phyloP scores from a whole-genome alignment of 2,888 invertebrate genomes.

The Morpho achilles region DNA sequence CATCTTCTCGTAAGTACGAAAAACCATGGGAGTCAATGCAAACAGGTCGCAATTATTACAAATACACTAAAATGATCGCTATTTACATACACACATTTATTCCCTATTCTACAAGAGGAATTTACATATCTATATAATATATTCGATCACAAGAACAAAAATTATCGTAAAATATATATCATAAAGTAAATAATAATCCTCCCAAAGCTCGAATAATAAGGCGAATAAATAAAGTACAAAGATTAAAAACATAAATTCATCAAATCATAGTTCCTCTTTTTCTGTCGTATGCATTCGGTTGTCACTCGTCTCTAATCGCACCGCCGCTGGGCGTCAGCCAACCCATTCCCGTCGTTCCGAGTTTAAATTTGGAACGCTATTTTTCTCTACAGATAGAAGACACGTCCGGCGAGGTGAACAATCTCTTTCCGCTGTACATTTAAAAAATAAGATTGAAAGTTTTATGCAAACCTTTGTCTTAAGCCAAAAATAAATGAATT shows the following conservation, averaged over 20 bases:
- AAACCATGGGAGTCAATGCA: too few relatives aligned
- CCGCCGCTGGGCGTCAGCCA: slow-evolving; percentile 68
- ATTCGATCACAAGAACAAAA: too few relatives aligned
- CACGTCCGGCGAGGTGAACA: slow-evolving; percentile 69
- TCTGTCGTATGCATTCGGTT: slow-evolving; percentile 47
- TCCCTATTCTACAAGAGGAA: too few relatives aligned
- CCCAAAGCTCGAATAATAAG: too few relatives aligned
- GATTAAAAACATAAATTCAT: background rate
- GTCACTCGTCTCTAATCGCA: slow-evolving; percentile 50
- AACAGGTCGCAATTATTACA: too few relatives aligned
- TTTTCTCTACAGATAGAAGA: slow-evolving; percentile 53
- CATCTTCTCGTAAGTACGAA: too few relatives aligned
- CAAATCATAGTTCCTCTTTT: slow-evolving; percentile 1
- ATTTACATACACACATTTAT: too few relatives aligned
- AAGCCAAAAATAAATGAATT: slow-evolving; percentile 4
- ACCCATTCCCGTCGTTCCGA: slow-evolving; percentile 65
- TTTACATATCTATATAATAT: too few relatives aligned
- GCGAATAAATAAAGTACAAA: too few relatives aligned
- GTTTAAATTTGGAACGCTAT: slow-evolving; percentile 74
- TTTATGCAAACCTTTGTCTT: background rate
- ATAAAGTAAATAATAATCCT: too few relatives aligned
- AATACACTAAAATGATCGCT: too few relatives aligned
- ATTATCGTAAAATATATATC: too few relatives aligned
- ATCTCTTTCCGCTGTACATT: slow-evolving; percentile 46
- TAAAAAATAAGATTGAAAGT: background rate